Base-by-base conservation (phyloP, 2,113 vertebrate species). In the Leptodactylus fuscus region DNA sequence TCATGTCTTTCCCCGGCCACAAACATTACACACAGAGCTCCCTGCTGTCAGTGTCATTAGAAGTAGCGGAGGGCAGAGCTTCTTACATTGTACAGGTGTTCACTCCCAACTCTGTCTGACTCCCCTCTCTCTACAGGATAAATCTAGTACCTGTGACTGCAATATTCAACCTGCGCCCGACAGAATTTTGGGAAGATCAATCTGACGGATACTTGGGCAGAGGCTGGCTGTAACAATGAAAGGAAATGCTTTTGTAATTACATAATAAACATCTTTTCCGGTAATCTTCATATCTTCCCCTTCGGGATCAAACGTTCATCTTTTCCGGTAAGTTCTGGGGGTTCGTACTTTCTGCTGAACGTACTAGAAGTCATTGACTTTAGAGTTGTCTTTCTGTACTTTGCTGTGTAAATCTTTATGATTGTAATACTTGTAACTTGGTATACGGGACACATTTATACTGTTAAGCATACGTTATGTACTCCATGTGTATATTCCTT, bases 161-260 rank as follows among this genome's bases (percentile, higher is more conserved):
- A n/a, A 8, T 18, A 44, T 44, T 44, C 41, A 44, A n/a, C n/a
- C n/a, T n/a, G n/a, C n/a, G n/a, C n/a, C n/a, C n/a, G n/a, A n/a
- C n/a, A n/a, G n/a, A n/a, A n/a, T n/a, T 74, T 49, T 32, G 46
- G 7, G 46, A 76, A 76, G 46, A 76, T 34, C 12, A 16, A 22
- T 27, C 1, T 10, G n/a, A n/a, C n/a, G n/a, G n/a, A 6, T 15
- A 15, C 70, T 41, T 71, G 11, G 67, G 36, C 18, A 5, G 20
- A 38, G 9, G 36, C 22, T 71, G 20, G 5, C 10, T 44, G 49
- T 5, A 55, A 77, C 75, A 77, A 77, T 77, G 75, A 77, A 55
- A 36, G 29, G 75, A 77, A 77, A 55, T 55, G 18, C 16, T 55
- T 77, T 55, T 29, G 18, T 22, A 53, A 55, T 53, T 4, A 51